A percentile compares a stretch with the other conserved stretches of the same genome.
Evolutionary conservation across 2,888 invertebrate species (phyloP).

Genomic region (Apodemia hepburni): DNA sequence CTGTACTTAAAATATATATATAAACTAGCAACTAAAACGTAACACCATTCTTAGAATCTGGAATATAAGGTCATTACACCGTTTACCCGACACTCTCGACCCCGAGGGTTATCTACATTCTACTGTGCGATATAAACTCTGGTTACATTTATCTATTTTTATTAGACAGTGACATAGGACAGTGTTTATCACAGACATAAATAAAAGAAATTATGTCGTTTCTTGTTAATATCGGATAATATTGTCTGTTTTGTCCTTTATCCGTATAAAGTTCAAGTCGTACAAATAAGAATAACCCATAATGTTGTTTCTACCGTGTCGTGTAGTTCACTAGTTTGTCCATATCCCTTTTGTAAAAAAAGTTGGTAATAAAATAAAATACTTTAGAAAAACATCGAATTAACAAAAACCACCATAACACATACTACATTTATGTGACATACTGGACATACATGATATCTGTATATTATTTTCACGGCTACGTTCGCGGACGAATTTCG

Average conservation of each 20-base stretch:
- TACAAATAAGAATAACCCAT: background rate
- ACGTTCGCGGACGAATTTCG: no score
- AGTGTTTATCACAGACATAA: background rate
- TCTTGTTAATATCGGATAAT: background rate
- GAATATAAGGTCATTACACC: slow-evolving; percentile 1
- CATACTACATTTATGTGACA: no score
- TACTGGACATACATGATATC: no score
- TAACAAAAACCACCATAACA: no score
- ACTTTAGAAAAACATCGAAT: no score
- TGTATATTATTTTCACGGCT: no score
- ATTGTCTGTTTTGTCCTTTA: background rate
- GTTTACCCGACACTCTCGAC: background rate
- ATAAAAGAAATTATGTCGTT: slow-evolving; percentile 12
- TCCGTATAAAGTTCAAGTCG: background rate
- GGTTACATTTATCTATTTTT: slow-evolving; percentile 11
- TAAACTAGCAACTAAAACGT: background rate
- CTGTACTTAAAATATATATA: background rate
- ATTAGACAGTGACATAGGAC: slow-evolving; percentile 15
- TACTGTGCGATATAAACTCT: slow-evolving; percentile 5
- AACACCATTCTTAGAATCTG: slow-evolving; percentile 6
- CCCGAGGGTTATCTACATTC: slow-evolving; percentile 7
- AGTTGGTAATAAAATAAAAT: no score
- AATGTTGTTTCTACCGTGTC: background rate
- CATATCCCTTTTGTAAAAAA: no score
- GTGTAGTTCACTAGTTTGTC: background rate